Base-by-base conservation (phyloP, 2,113 vertebrate species). In the Etia nguti region DNA sequence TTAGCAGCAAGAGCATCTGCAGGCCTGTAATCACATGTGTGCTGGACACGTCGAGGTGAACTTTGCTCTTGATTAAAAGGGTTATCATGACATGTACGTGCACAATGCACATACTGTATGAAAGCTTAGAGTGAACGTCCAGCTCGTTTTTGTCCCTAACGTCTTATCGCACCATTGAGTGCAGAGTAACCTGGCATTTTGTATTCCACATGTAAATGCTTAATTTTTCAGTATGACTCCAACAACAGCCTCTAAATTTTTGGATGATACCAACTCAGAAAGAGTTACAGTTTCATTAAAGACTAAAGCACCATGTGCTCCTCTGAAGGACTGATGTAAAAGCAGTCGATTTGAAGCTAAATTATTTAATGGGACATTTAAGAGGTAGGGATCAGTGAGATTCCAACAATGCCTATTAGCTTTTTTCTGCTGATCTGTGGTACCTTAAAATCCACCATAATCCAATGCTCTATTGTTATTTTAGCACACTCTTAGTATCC, bases 291-390 rank as follows among this genome's bases (percentile, higher is more conserved):
- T 52, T 52, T n/a, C 73, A 77, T 52, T 52, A 52, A 52, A 50
- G 46, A 52, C 73, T 34, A 6, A 52, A 77, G 46, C 73, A 77
- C 73, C 46, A 34, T 4, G 43, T 50, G 73, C 73, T 77, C 1
- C 73, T 77, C 70, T 50, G 43, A 75, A 75, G 6, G 43, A 24
- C 24, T 8, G 6, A 31, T 0, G 6, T 31, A 52, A 77, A 77
- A 12, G 70, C 43, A 48, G 68, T 29, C 68, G 22, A 48, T 75
- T 75, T 75, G 68, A 41, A 77, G 73, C 73, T 50, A 77, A 77
- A 77, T 52, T 12, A 77, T 77, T 29, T 77, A 77, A 20, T 2
- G 34, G 46, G 43, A 52, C 73, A 52, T 77, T 52, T 77, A 77
- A 34, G 73, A 77, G 46, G 73, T 77, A 13, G 24, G 24, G 24